phyloP scores from a whole-genome alignment of 2,113 vertebrate species.

The Boleophthalmus pectinirostris region DNA sequence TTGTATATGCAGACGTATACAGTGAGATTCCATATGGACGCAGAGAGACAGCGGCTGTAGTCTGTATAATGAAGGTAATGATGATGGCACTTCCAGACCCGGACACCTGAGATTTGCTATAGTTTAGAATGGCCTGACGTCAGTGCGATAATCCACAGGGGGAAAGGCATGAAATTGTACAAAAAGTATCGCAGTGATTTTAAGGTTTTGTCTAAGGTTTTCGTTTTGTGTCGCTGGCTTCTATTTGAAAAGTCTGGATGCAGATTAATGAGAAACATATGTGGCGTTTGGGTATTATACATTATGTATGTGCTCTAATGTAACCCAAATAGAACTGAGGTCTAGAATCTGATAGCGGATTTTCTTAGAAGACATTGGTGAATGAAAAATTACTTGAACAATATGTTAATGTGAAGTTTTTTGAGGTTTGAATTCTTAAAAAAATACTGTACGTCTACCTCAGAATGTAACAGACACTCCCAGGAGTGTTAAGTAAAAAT shows the following conservation, averaged over 20 bases:
- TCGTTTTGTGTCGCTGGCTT: not conserved
- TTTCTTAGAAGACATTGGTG: not conserved
- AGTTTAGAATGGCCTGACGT: slow-evolving; percentile 46
- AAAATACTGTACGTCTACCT: no score
- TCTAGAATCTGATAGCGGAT: not conserved
- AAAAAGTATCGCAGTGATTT: slow-evolving; percentile 17
- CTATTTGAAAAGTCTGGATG: slow-evolving; percentile 13
- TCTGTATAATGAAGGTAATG: slow-evolving; percentile 46
- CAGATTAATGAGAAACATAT: slow-evolving; percentile 30
- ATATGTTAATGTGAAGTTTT: not conserved
- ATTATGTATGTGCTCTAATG: slow-evolving; percentile 19
- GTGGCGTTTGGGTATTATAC: slow-evolving; percentile 8
- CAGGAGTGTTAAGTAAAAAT: no score
- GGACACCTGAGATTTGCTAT: slow-evolving; percentile 51
- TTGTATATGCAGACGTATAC: slow-evolving; percentile 1
- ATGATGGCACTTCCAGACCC: slow-evolving; percentile 65
- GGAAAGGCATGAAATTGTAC: slow-evolving; percentile 33
- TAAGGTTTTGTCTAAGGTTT: slow-evolving; percentile 31
- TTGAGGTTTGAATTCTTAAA: no score
- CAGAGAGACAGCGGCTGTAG: slow-evolving; percentile 6
- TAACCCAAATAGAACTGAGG: not conserved
- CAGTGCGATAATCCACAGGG: slow-evolving; percentile 35
- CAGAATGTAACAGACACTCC: no score
- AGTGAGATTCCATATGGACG: not conserved
- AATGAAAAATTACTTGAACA: not conserved